Conservation (phyloP, 2,113 vertebrate genomes). For the Ammodytes dubius region DNA sequence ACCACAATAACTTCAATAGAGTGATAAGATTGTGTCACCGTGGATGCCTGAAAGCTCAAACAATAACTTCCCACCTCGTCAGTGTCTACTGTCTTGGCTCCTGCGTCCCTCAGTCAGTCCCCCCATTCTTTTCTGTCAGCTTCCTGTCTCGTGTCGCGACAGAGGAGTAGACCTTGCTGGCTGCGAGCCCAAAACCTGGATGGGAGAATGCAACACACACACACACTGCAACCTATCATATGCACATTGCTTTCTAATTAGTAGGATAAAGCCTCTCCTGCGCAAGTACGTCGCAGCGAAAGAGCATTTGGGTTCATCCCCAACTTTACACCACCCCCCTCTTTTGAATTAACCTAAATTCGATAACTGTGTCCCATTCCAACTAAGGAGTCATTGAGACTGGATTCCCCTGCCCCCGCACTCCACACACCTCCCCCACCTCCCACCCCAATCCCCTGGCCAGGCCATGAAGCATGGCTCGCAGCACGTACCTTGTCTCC, state of each 20-base stretch:
- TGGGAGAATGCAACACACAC: constrained; percentile 43
- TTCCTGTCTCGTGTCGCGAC: constrained; percentile 87
- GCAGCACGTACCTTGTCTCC: constrained; percentile 85
- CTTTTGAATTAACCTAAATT: constrained; percentile 57
- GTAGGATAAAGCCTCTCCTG: constrained; percentile 16
- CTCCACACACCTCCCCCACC: constrained; percentile 63
- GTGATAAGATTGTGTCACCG: constrained; percentile 53
- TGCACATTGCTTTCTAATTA: constrained; percentile 48
- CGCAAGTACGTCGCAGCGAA: constrained; percentile 7
- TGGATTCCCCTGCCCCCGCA: constrained; percentile 72
- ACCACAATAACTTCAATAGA: constrained; percentile 41
- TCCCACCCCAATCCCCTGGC: constrained; percentile 68
- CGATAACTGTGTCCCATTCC: constrained; percentile 45
- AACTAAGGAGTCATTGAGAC: constrained; percentile 82
- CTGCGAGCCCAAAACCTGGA: constrained; percentile 72
- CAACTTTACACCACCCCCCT: constrained; percentile 26
- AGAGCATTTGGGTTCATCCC: constrained; percentile 45
- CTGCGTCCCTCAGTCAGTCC: constrained; percentile 65
- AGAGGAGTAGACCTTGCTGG: constrained; percentile 77
- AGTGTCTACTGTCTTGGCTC: constrained; percentile 70
- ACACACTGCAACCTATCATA: constrained; percentile 3
- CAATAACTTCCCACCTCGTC: constrained; percentile 80
- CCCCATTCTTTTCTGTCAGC: constrained; percentile 83
- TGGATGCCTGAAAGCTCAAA: constrained; percentile 65
- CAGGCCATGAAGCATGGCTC: constrained; percentile 79